Conservation (phyloP, 2,113 vertebrate species). For the Condylura cristata region DNA sequence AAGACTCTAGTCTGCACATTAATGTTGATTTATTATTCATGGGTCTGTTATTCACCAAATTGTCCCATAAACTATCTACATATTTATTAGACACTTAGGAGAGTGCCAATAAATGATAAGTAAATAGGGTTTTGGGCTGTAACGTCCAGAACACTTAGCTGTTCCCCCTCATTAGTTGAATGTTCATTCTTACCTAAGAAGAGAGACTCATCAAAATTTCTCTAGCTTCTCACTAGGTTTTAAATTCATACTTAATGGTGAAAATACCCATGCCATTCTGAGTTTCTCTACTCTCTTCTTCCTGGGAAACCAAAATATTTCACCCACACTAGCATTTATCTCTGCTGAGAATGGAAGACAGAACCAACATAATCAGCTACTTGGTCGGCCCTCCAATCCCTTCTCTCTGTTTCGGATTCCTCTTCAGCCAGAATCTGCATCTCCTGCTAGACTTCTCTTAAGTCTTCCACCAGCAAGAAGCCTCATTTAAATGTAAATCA, state of each 20-base stretch:
- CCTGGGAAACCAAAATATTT: not conserved
- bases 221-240: not conserved
- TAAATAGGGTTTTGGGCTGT: not conserved
- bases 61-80: not conserved
- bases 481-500: constrained; percentile 74
- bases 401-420: not conserved
- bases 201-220: not conserved
- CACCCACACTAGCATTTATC: not conserved
- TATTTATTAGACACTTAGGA: not conserved
- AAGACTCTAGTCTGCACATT: not conserved
- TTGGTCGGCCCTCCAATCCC: not conserved
- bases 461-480: constrained; percentile 26
- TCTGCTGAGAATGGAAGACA: not conserved
- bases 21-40: constrained; percentile 17
- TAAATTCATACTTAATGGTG: not conserved
- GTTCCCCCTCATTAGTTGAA: not conserved
- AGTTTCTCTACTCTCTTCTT: not conserved
- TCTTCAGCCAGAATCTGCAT: not conserved
- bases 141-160: not conserved
- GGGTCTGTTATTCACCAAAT: not conserved
- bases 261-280: not conserved
- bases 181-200: not conserved
- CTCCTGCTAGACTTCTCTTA: not conserved
- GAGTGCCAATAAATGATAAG: not conserved
- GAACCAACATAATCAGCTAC: not conserved